Base-by-base conservation (phyloP, 2,113 vertebrate species). In the Toxostoma redivivum region DNA sequence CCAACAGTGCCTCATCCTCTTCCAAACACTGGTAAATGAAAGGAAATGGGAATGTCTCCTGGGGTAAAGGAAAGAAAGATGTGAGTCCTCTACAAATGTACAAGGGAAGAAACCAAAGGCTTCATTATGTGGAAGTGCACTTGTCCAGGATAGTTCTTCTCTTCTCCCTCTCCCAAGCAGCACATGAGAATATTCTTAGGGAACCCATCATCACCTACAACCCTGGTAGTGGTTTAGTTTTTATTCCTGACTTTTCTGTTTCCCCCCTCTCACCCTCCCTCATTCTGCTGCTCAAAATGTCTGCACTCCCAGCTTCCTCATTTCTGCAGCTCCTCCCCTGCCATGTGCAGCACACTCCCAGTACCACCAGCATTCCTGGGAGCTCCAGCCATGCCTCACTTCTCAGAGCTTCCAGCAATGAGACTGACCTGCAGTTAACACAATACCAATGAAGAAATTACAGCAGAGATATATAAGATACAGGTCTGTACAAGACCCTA, bases 41-140 rank as follows among this genome's bases (percentile, higher is more conserved):
- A 93, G 74, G 88, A 95, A 95, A 90, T 10, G 7, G 78, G 60
- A 94, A 92, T 62, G 62, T 94, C 87, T 96, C 71, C 78, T 70
- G 71, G 51, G 79, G 56, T 94, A 73, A 44, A 50, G 40, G 42
- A 66, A 86, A 92, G 79, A 66, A 94, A 86, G 82, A 90, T 42
- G 47, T 83, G 85, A 96, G 74, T 0, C 1, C 47, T 94, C 95
- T 72, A 61, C 70, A 95, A 76, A 94, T 61, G 78, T 14, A 66
- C 54, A 73, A 69, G 57, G 50, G 50, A 73, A 91, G 78, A 94
- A 86, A 93, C 56, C 51, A 92, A 94, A 96, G 31, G 56, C 71
- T 90, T 81, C 92, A 74, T 7, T 80, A 66, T 77, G 74, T 47
- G 54, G 31, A 69, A 42, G 50, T 31, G 42, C 62, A 77, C 50